Conservation (phyloP, 2,797 vertebrate species). For the Glyptemys insculpta region DNA sequence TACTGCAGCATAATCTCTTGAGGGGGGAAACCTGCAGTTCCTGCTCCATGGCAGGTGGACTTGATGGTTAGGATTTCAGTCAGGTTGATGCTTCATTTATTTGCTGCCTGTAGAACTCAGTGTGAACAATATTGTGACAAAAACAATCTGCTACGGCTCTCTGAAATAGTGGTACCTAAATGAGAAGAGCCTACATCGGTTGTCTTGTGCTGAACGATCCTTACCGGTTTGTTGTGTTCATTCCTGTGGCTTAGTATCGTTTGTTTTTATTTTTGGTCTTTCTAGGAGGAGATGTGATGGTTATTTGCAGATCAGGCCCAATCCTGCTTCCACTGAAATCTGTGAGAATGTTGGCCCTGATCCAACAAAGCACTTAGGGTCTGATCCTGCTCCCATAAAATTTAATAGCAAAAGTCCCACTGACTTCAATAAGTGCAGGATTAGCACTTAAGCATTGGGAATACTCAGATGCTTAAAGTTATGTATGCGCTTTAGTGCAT, state of each 20-base stretch:
- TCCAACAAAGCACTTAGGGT: constrained; percentile 74
- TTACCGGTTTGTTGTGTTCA: constrained; percentile 17
- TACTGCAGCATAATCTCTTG: neutral
- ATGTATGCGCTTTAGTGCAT: neutral
- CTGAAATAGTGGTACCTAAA: neutral
- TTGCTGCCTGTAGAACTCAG: constrained; percentile 2
- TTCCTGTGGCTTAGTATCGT: constrained; percentile 67
- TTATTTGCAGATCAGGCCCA: constrained; percentile 19
- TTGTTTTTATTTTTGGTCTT: constrained; percentile 73
- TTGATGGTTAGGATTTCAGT: neutral
- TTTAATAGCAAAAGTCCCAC: constrained; percentile 62
- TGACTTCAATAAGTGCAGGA: constrained; percentile 17
- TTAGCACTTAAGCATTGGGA: constrained; percentile 40
- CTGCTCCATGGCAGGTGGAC: neutral
- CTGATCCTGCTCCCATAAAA: constrained; percentile 68
- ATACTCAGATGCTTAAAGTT: constrained; percentile 58
- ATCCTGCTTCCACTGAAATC: constrained; percentile 62
- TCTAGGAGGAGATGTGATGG: constrained; percentile 43
- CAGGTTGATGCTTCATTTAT: neutral
- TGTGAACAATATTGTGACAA: neutral
- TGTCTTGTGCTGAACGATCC: neutral
- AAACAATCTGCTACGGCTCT: constrained; percentile 45
- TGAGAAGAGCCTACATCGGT: neutral
- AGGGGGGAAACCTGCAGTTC: neutral
- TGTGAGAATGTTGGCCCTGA: constrained; percentile 67